Conservation (phyloP, 37 sponge, comb jelly and placozoan species). For the Trichoplax adhaerens region DNA sequence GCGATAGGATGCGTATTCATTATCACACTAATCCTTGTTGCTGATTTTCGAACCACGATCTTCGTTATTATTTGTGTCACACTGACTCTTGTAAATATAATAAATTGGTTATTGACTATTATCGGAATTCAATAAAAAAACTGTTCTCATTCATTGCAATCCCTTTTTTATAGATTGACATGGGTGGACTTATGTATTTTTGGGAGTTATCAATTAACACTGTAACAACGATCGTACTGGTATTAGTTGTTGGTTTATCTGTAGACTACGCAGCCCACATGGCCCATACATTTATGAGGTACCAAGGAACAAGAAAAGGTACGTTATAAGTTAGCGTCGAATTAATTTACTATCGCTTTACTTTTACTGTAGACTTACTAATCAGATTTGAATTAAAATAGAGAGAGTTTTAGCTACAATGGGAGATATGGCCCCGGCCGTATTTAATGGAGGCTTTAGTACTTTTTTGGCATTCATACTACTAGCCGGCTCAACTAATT, state of each 20-base stretch:
- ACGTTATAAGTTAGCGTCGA: background rate
- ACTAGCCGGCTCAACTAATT: conserved; percentile 11
- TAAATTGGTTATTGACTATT: background rate
- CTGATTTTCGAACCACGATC: conserved; percentile 8
- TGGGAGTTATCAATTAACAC: conserved; percentile 22
- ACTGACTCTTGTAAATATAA: conserved; percentile 18
- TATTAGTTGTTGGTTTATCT: conserved; percentile 17
- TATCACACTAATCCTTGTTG: conserved; percentile 20
- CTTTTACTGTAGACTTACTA: no score
- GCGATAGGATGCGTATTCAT: conserved; percentile 13
- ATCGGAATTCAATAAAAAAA: background rate
- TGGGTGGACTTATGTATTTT: conserved; percentile 12
- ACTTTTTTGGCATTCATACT: conserved; percentile 29
- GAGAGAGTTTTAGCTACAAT: conserved; percentile 11
- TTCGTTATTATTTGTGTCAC: conserved; percentile 10
- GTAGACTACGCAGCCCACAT: conserved; percentile 28
- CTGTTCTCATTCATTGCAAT: no score
- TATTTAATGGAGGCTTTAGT: conserved; percentile 25
- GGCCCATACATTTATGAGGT: conserved; percentile 22
- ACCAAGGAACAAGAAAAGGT: conserved; percentile 6
- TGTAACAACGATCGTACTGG: conserved; percentile 14
- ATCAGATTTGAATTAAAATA: background rate
- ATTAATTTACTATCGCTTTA: no score
- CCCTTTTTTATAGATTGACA: conserved; percentile 19
- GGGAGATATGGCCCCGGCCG: conserved; percentile 10